Percentiles rank a stretch among this genome's conserved stretches.
Evolutionary conservation across 2,888 invertebrate species (phyloP).

Genomic region (Tenthredo scrophulariae): DNA sequence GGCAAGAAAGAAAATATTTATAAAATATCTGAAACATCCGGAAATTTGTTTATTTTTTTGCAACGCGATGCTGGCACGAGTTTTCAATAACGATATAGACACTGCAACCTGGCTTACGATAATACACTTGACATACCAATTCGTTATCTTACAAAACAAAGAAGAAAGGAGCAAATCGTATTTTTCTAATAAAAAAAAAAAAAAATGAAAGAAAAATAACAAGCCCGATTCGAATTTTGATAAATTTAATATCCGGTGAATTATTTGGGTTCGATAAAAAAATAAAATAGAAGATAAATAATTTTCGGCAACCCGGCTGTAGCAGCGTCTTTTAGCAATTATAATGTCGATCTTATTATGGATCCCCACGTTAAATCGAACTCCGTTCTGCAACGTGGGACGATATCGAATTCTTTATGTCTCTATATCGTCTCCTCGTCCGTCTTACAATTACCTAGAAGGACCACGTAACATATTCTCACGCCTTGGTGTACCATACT

Average conservation of each 20-base stretch:
- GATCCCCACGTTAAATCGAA: neutral
- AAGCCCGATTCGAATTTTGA: too few relatives aligned
- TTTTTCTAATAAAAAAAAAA: neutral
- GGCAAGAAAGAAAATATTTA: neutral
- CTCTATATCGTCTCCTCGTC: neutral
- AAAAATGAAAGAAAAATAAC: neutral
- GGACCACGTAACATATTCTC: conserved; percentile 38
- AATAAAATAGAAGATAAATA: neutral
- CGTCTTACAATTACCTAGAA: neutral
- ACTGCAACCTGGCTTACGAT: neutral
- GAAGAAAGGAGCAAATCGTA: neutral
- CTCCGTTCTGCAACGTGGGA: neutral
- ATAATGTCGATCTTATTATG: neutral
- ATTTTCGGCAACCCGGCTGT: neutral
- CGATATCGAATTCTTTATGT: conserved; percentile 23
- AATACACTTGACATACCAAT: neutral
- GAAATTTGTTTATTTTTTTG: neutral
- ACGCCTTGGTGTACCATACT: neutral
- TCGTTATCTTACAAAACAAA: neutral
- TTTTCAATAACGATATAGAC: neutral
- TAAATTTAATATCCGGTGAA: neutral
- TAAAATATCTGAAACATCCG: neutral
- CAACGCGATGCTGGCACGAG: neutral
- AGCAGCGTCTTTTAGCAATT: too few relatives aligned
- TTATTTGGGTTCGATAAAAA: neutral